phyloP scores from a whole-genome alignment of 2,113 vertebrate species.

The Chunga burmeisteri region DNA sequence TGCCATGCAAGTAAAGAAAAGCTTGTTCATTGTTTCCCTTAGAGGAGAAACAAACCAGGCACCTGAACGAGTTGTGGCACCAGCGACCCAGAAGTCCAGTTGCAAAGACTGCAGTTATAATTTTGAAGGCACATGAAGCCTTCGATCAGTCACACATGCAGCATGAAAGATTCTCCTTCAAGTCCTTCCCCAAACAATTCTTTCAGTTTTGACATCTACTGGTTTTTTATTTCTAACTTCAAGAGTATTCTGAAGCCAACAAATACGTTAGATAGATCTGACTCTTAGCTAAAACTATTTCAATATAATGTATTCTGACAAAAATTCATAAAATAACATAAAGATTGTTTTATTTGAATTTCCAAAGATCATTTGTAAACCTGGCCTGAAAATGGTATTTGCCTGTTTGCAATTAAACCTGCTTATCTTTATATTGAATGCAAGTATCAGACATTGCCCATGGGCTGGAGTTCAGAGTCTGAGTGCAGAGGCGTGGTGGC shows the following conservation, averaged over 20 bases:
- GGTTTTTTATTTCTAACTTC: neutral
- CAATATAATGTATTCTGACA: neutral
- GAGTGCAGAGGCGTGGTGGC: neutral
- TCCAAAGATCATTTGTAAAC: neutral
- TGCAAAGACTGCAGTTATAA: neutral
- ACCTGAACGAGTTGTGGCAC: neutral
- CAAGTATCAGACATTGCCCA: neutral
- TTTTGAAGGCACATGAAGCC: fast-evolving
- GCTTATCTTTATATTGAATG: neutral
- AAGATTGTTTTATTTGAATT: neutral
- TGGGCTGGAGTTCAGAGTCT: neutral
- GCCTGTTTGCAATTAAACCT: neutral
- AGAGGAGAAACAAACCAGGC: neutral
- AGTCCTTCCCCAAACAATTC: neutral
- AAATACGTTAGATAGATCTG: neutral
- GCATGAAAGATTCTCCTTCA: neutral
- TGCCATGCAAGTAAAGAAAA: neutral
- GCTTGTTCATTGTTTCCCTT: neutral
- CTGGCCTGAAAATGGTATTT: neutral
- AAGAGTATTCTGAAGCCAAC: neutral
- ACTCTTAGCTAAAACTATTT: neutral
- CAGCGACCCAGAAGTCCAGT: neutral
- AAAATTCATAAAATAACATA: neutral
- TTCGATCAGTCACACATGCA: neutral
- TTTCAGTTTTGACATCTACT: neutral